Base-by-base conservation (phyloP, 2,113 vertebrate species). In the Forbesichthys papilliferus region DNA sequence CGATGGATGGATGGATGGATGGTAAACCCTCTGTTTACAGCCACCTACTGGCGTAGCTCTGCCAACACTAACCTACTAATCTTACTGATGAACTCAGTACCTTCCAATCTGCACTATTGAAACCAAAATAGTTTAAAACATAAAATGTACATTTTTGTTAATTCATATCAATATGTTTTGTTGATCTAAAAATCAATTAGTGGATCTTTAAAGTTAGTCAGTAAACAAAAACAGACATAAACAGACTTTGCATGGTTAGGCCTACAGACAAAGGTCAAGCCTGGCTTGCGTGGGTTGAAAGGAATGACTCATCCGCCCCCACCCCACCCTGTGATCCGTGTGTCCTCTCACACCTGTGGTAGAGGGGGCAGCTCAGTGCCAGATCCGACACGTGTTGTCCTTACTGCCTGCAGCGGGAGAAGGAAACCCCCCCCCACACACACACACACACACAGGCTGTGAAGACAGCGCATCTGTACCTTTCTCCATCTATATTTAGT, bases 381-480 rank as follows among this genome's bases (percentile, higher is more conserved):
- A 98, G 89, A 98, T 95, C 82, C 94, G 90, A 64, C 96, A 98
- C 64, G 96, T 97, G 81, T 98, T 98, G 73, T 99, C 96, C 87
- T 98, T 98, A 92, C 96, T 97, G 18, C 96, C 96, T 98, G 86
- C 61, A 48, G 87, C 64, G 60, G 63, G 71, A 56, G 48, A 88
- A 68, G 79, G 74, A 74, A n/a, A 74, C 85, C 58, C 49, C 2
- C 27, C 2, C 27, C 2, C 27, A 27, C 27, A 27, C 27, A 27
- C 27, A 20, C 20, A 20, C 20, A 20, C 20, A 20, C 20, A 20
- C 20, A 20, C 20, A 52, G 71, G 66, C 5, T 12, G 42, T 10
- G 62, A 33, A 2, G 11, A 3, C 9, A 71, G n/a, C 61, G 57
- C 73, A 80, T 51, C 74, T 75, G 66, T 48, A 61, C 1, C 13